Evolutionary conservation across 1,140 invertebrate genomes (phyloP).

Genomic region (Drosophila funebris): DNA sequence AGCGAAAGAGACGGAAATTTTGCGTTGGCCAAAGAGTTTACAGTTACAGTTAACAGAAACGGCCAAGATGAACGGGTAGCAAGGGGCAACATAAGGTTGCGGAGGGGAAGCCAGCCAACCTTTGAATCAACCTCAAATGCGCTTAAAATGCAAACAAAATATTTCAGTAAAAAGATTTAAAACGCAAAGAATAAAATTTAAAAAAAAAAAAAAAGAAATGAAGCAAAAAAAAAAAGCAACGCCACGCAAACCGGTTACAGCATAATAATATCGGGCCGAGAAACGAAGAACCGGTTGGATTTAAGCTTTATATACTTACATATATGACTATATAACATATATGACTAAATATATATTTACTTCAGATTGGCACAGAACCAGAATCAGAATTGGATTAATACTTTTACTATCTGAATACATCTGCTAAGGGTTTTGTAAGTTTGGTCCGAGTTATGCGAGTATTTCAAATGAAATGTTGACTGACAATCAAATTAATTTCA

Average conservation of each 20-base stretch:
- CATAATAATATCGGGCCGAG: constrained; percentile 44
- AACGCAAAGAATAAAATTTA: constrained; percentile 53
- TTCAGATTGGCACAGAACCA: constrained; percentile 24
- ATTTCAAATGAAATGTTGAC: background rate
- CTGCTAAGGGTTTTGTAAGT: background rate
- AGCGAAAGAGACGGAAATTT: background rate
- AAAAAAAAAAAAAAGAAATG: constrained; percentile 25
- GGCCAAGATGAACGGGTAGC: background rate
- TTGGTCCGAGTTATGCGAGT: background rate
- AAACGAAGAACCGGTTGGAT: constrained; percentile 52
- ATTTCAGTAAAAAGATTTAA: constrained; percentile 41
- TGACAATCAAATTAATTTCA: constrained; percentile 36
- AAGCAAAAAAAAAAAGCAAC: constrained; percentile 17
- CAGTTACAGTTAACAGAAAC: constrained; percentile 33
- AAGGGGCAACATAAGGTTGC: background rate
- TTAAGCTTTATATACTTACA: constrained; percentile 34
- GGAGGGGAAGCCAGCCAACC: background rate
- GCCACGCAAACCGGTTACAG: constrained; percentile 31
- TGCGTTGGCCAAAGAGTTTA: constrained; percentile 11
- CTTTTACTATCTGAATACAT: background rate
- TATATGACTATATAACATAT: constrained; percentile 14
- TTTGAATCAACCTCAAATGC: constrained; percentile 49
- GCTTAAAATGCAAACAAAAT: constrained; percentile 58
- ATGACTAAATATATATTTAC: constrained; percentile 23
- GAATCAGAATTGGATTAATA: background rate